Conservation (phyloP, 1,140 invertebrate genomes). For the Homalodisca vitripennis region DNA sequence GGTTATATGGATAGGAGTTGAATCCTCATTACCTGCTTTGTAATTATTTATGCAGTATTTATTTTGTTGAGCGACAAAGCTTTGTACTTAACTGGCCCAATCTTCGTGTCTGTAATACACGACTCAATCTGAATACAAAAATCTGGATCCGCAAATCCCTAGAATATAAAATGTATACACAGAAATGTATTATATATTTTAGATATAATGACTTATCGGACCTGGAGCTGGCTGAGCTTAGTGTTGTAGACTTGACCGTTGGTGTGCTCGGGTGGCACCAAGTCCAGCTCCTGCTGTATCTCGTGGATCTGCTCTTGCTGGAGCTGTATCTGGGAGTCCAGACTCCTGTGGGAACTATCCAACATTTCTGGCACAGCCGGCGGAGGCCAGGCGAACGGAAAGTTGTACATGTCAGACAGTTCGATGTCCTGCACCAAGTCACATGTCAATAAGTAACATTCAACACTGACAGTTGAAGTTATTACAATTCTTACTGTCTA, state of each 20-base stretch:
- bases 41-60: too few species aligned
- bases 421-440: background rate
- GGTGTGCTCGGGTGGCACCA: conserved; percentile 39
- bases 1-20: too few species aligned
- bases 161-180: too few species aligned
- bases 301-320: conserved; percentile 48
- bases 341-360: background rate
- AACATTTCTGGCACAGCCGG: background rate
- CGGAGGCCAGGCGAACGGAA: background rate
- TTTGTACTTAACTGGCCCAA: too few species aligned
- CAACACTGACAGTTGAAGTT: too few species aligned
- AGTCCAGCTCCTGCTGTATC: conserved; percentile 45
- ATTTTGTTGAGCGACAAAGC: too few species aligned
- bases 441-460: background rate
- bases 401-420: background rate
- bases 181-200: too few species aligned
- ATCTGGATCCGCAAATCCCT: too few species aligned
- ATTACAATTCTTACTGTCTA: too few species aligned
- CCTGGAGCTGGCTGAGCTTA: conserved; percentile 5
- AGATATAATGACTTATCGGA: background rate
- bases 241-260: conserved; percentile 7
- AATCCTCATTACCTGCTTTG: too few species aligned
- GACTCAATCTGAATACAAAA: too few species aligned
- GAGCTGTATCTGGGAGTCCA: conserved; percentile 37
- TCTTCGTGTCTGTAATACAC: too few species aligned